phyloP scores from a whole-genome alignment of 2,797 vertebrate genomes.

The Rhadinocentrus ornatus region DNA sequence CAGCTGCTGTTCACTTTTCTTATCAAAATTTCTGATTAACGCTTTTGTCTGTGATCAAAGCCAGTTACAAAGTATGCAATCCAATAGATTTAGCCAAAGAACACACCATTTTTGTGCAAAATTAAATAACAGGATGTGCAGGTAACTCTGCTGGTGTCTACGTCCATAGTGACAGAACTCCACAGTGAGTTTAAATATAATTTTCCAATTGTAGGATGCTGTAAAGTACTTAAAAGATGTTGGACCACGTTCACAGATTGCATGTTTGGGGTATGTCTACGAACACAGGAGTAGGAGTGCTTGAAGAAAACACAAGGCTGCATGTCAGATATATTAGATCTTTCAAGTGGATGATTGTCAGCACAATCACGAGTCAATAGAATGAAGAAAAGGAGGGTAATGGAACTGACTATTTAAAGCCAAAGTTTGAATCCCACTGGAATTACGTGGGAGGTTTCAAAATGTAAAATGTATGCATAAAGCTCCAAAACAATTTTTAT shows the following conservation, averaged over 20 bases:
- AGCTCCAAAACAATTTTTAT: not conserved
- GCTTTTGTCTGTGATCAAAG: constrained; percentile 48
- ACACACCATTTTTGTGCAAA: not conserved
- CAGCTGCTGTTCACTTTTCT: constrained; percentile 27
- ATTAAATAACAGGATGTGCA: not conserved
- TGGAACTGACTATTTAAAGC: not conserved
- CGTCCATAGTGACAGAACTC: not conserved
- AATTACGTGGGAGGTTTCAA: not conserved
- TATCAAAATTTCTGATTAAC: constrained; percentile 59
- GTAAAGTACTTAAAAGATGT: too few relatives aligned
- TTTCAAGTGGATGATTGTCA: not conserved
- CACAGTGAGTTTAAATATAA: not conserved
- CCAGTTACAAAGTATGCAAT: not conserved
- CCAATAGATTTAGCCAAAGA: not conserved
- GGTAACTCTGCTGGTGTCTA: not conserved
- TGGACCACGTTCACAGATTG: not conserved
- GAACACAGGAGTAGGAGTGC: too few relatives aligned
- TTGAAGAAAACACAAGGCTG: too few relatives aligned
- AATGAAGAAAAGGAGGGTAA: not conserved
- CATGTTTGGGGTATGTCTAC: not conserved
- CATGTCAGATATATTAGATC: not conserved
- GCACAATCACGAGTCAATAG: not conserved
- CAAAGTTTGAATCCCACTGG: not conserved
- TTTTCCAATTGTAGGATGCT: not conserved
- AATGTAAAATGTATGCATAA: not conserved